Conservation (phyloP, 2,888 invertebrate species). For the Scotopteryx bipunctaria region DNA sequence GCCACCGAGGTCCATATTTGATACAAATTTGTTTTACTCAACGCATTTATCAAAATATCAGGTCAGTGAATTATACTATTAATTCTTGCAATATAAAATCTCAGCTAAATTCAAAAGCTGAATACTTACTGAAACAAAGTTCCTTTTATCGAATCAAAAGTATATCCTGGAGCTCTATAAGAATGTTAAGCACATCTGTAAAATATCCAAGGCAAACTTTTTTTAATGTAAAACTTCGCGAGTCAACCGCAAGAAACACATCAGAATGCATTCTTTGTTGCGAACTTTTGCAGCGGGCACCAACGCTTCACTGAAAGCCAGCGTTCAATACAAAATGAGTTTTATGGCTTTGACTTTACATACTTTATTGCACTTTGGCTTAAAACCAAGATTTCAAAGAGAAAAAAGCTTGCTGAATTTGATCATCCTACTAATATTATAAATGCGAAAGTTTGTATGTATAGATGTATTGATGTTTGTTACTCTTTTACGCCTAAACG, state of each 20-base stretch:
- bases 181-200: constrained; percentile 33
- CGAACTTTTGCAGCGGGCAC: constrained; percentile 33
- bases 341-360: not conserved
- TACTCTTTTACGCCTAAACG: no score
- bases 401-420: no score
- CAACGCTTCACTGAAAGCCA: constrained; percentile 9
- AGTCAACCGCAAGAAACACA: constrained; percentile 41
- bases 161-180: constrained; percentile 22
- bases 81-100: not conserved
- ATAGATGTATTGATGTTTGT: no score
- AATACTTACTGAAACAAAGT: not conserved
- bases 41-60: no score
- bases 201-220: constrained; percentile 35
- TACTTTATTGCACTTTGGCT: no score
- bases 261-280: constrained; percentile 42
- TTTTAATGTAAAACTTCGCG: constrained; percentile 40
- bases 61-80: no score
- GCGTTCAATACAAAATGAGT: constrained; percentile 1
- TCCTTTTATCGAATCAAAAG: constrained; percentile 23
- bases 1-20: no score
- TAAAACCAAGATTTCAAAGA: no score
- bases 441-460: no score
- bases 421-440: no score
- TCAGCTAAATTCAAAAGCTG: not conserved
- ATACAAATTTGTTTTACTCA: no score